Evolutionary conservation across 2,888 invertebrate genomes (phyloP).

Genomic region (Eucriotettix oculatus): DNA sequence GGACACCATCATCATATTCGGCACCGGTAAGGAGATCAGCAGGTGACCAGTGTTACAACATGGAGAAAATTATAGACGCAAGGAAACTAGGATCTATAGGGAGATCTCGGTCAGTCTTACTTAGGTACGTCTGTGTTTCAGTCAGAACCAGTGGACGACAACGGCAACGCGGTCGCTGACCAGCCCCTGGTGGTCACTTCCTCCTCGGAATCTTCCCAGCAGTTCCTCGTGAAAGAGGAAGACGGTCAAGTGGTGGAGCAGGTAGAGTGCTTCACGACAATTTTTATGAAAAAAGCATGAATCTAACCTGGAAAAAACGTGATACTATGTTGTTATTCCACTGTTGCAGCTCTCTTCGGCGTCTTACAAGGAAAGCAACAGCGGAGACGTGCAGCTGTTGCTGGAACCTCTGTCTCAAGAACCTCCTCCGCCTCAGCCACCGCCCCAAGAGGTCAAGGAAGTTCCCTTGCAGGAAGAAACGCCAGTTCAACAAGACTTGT

Average conservation of each 20-base stretch:
- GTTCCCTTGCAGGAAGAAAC: not conserved
- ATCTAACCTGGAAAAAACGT: no score
- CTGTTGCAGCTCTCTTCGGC: slow-evolving; percentile 6
- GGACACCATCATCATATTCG: no score
- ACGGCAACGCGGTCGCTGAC: not conserved
- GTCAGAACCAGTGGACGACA: not conserved
- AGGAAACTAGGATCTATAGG: no score
- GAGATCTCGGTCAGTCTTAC: no score
- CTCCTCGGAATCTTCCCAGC: slow-evolving; percentile 2
- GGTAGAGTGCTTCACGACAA: not conserved
- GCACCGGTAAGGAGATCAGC: no score
- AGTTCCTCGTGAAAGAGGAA: slow-evolving; percentile 2
- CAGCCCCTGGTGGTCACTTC: not conserved
- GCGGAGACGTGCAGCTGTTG: not conserved
- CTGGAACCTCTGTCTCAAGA: not conserved
- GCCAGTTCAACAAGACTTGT: not conserved
- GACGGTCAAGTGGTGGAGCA: slow-evolving; percentile 8
- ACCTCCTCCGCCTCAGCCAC: not conserved
- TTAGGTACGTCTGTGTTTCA: not conserved
- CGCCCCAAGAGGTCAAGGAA: not conserved
- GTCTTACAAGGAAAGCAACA: slow-evolving; percentile 2
- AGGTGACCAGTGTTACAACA: no score
- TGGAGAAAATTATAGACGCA: no score
- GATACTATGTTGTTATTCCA: no score
- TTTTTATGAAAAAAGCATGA: no score